These are phyloP conservation scores for Fopius arisanus DNA, from an alignment of 1,140 invertebrate species.

Conservation along the genomic window DNA sequence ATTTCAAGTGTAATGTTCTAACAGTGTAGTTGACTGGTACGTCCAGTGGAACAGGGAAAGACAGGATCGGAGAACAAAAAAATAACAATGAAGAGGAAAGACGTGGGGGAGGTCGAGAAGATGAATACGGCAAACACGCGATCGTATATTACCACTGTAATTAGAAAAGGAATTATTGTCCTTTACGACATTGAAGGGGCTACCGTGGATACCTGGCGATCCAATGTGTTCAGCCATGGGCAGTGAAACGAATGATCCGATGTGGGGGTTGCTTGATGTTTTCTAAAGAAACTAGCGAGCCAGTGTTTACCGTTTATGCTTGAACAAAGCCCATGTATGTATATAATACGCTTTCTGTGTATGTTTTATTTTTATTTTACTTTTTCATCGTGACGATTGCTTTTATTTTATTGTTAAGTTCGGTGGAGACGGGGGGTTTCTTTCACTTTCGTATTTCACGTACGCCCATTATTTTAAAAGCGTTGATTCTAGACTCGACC, in stretches of 20 bases:
- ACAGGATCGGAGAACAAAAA: neutral
- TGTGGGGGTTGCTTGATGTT: conserved; percentile 7
- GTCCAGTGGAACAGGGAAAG: neutral
- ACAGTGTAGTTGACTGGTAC: too few species aligned
- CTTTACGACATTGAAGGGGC: conserved; percentile 26
- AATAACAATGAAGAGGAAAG: neutral
- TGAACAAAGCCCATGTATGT: neutral
- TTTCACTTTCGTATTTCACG: conserved; percentile 11
- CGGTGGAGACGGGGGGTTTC: neutral
- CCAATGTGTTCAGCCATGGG: conserved; percentile 19
- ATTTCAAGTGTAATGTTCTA: too few species aligned
- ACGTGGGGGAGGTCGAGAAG: neutral
- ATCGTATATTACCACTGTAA: conserved; percentile 42
- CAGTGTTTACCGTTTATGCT: conserved; percentile 2
- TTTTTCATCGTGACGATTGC: neutral
- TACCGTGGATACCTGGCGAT: conserved; percentile 31
- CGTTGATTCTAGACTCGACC: conserved; percentile 3
- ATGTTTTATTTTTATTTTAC: neutral
- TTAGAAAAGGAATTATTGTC: conserved; percentile 43
- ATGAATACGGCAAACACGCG: conserved; percentile 22
- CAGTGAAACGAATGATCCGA: conserved; percentile 3
- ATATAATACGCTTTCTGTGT: neutral
- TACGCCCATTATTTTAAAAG: conserved; percentile 18
- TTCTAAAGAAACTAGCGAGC: conserved; percentile 4
- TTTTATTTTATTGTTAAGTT: neutral